Conservation (phyloP, 2,797 vertebrate species). For the Brachyrhaphis roseni region DNA sequence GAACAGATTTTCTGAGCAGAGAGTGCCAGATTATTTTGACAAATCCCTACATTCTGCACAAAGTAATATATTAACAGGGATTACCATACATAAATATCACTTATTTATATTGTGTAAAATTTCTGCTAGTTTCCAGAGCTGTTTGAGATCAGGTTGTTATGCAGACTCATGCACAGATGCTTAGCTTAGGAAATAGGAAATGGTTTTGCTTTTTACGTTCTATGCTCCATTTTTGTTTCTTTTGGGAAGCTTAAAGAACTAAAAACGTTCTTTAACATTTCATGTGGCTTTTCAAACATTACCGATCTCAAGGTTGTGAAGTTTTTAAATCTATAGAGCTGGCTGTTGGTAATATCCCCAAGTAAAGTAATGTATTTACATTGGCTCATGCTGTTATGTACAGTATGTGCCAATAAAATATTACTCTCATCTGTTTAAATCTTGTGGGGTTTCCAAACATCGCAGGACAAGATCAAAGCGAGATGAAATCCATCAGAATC, state of each 20-base stretch:
- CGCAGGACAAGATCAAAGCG: neutral
- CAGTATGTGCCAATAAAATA: neutral
- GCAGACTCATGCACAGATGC: conserved; percentile 1
- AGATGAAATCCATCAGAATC: neutral
- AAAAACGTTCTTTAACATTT: neutral
- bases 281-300: neutral
- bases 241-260: neutral
- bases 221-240: neutral
- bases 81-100: conserved; percentile 2
- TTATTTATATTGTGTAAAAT: neutral
- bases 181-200: neutral
- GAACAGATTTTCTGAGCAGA: neutral
- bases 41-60: conserved; percentile 1
- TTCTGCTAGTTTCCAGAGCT: neutral
- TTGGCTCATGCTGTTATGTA: neutral
- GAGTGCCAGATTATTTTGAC: neutral
- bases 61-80: neutral
- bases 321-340: neutral
- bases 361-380: neutral
- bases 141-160: conserved; percentile 2
- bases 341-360: neutral
- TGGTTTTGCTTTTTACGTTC: neutral
- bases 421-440: neutral
- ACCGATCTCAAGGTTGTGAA: neutral
- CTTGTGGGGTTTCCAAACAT: neutral